Percentiles rank a stretch among this genome's conserved stretches.
Evolutionary conservation across 2,113 vertebrate genomes (phyloP).

Genomic region (Micronycteris hirsuta): DNA sequence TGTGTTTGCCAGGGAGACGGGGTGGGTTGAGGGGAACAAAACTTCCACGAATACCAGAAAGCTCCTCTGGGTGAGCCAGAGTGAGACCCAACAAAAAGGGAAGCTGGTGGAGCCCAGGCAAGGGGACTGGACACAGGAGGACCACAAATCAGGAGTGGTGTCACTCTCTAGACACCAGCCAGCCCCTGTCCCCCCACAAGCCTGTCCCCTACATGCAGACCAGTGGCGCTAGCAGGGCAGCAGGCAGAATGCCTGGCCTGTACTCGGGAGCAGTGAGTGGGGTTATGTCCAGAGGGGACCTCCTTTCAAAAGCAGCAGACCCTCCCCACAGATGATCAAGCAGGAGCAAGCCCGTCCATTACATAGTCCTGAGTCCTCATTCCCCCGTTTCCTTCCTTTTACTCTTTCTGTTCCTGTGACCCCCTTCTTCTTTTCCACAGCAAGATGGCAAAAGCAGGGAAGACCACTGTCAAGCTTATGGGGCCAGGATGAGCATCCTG

Average conservation of each 20-base stretch:
- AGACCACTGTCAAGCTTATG: neutral
- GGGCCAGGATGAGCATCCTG: neutral
- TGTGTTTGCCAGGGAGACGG: neutral
- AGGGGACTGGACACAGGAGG: neutral
- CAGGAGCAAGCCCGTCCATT: neutral
- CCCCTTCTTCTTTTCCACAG: neutral
- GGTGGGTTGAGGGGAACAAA: neutral
- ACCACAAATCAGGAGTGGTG: rapidly evolving
- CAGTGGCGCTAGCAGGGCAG: rapidly evolving
- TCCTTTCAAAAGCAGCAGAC: neutral
- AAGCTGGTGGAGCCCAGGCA: neutral
- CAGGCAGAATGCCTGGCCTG: neutral
- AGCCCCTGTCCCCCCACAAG: neutral
- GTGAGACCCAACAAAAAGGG: neutral
- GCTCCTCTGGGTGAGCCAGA: neutral
- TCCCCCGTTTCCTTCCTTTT: neutral
- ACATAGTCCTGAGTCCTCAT: neutral
- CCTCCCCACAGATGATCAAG: neutral
- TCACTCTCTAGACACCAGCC: neutral
- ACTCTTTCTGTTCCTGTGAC: neutral
- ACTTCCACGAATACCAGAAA: neutral
- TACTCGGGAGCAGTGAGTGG: neutral
- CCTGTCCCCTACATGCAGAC: neutral
- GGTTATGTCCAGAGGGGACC: rapidly evolving
- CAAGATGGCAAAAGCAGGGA: neutral